A percentile compares a stretch with the other conserved stretches of the same genome.
These are phyloP conservation scores for Marmota monax DNA, from an alignment of 2,113 vertebrate genomes.

Conservation along the genomic window DNA sequence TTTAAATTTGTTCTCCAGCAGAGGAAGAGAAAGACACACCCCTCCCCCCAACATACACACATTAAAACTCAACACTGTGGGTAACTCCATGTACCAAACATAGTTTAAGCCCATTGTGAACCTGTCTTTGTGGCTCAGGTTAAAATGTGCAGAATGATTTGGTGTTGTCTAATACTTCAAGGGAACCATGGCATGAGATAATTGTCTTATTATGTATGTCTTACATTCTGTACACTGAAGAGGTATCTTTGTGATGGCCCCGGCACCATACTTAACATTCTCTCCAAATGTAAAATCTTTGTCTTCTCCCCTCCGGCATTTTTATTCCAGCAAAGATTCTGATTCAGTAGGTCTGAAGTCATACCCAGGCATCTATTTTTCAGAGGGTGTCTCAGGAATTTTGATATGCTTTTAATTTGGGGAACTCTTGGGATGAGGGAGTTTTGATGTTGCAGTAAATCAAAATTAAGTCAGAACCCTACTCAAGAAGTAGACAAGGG, in stretches of 20 bases:
- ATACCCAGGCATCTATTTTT: not conserved
- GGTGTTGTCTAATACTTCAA: not conserved
- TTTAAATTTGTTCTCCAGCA: conserved; percentile 46
- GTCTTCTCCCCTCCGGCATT: not conserved
- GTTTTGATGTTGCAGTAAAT: conserved; percentile 10
- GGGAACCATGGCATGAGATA: not conserved
- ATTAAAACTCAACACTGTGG: conserved; percentile 16
- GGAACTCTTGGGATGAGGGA: not conserved
- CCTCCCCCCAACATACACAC: not conserved
- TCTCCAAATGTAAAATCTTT: not conserved
- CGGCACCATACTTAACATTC: not conserved
- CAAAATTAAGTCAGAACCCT: conserved; percentile 28
- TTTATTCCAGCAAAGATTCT: not conserved
- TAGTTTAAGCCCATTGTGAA: not conserved
- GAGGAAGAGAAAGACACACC: not conserved
- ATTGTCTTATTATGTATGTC: not conserved
- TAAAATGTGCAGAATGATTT: conserved; percentile 34
- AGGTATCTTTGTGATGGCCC: not conserved
- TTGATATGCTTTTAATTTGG: not conserved
- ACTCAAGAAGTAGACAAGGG: not conserved
- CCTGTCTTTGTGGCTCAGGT: conserved; percentile 15
- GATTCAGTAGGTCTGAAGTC: conserved; percentile 4
- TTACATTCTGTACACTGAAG: not conserved
- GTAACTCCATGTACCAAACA: not conserved
- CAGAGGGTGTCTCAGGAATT: not conserved